Base-by-base conservation (phyloP, 1,140 invertebrate species). In the Papilio aristodemus region DNA sequence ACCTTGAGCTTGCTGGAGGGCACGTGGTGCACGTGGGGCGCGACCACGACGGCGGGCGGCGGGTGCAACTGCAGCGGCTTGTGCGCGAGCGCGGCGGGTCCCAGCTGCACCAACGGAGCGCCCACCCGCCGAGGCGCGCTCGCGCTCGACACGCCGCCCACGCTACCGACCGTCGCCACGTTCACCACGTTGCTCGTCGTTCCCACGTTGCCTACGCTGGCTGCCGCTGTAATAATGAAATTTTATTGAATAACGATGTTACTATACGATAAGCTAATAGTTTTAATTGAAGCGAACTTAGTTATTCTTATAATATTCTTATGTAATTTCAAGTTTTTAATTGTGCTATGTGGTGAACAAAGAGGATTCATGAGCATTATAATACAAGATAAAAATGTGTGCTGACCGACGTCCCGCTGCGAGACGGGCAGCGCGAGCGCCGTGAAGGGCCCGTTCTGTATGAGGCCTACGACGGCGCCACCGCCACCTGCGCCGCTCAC, bases 401-500 rank as follows among this genome's bases (percentile, higher is more conserved):
- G 67, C 75, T 32, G 0, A 79, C 78, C 76, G 19, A 74, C 64
- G n/a, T 78, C 79, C 60, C 78, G 73, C 50, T 74, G 71, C 36
- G 70, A 46, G 32, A 81, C 75, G n/a, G 82, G 82, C 72, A 84
- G 63, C 6, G 80, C 77, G 6, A 84, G 80, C 0, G 83, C 77
- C 6, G 81, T 71, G 73, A 85, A 87, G 19, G 87, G 89, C 0
- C 89, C 87, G 70, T 91, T 89, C 67, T 83, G 84, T 32, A 91
- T 76, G 27, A 89, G 62, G 32, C 78, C 77, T 58, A 83, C 59
- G n/a, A 77, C 77, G 63, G 71, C 70, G 66, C 81, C 70, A 64
- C 81, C 86, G 43, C 69, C 60, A 76, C 76, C 25, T 73, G 74
- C 58, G 74, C 66, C 69, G 73, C 69, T 9, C 39, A 64, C 70